phyloP scores from a whole-genome alignment of 2,888 invertebrate genomes.

The Mythimna albipuncta region DNA sequence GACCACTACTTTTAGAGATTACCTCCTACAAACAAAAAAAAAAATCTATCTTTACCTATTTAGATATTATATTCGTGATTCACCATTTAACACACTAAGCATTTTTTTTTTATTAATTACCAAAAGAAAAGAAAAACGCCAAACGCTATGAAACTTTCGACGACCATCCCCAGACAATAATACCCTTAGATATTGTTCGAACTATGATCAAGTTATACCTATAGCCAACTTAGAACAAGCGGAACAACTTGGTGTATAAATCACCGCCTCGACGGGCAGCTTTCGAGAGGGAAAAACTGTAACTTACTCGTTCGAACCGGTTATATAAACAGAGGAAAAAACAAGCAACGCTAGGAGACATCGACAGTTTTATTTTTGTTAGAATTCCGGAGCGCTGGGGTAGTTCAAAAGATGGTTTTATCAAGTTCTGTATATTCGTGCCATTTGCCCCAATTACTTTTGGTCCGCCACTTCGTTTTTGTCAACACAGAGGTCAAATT shows the following conservation, averaged over 20 bases:
- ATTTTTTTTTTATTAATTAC: slow-evolving; percentile 8
- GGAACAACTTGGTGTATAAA: slow-evolving; percentile 66
- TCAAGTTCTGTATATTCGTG: too few species aligned
- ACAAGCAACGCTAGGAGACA: slow-evolving; percentile 43
- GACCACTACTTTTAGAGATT: too few species aligned
- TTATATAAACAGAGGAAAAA: slow-evolving; percentile 66
- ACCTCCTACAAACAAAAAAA: too few species aligned
- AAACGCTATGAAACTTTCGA: slow-evolving; percentile 4
- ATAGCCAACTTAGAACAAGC: slow-evolving; percentile 57
- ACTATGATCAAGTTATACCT: slow-evolving; percentile 54
- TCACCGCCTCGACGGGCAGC: slow-evolving; percentile 67
- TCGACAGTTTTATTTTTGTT: slow-evolving; percentile 57
- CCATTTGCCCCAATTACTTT: not conserved
- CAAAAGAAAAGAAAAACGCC: slow-evolving; percentile 5
- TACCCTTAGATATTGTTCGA: slow-evolving; percentile 52
- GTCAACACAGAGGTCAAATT: too few species aligned
- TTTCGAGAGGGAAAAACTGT: slow-evolving; percentile 66
- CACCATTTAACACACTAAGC: not conserved
- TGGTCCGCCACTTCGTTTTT: not conserved
- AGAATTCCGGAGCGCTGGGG: slow-evolving; percentile 17
- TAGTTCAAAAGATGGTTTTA: not conserved
- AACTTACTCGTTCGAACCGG: slow-evolving; percentile 63
- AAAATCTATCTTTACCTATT: too few species aligned
- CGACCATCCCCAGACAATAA: slow-evolving; percentile 42
- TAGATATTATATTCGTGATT: not conserved